phyloP scores from a whole-genome alignment of 30 jellyfish, hydroid and myxozoan species.

The Morbakka virulenta region DNA sequence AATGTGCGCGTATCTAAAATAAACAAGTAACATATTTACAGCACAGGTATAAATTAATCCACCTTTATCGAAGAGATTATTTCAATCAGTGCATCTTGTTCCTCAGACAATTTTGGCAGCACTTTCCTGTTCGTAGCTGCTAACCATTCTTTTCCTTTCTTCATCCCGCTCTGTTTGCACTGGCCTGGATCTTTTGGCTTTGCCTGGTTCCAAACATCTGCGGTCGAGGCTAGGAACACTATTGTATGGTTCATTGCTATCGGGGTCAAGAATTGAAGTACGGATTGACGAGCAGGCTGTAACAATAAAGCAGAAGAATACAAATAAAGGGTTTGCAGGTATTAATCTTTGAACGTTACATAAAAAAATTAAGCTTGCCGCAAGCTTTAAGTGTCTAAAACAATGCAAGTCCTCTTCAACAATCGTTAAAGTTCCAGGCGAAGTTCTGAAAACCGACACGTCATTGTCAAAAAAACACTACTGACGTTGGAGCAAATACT shows the following conservation, averaged over 20 bases:
- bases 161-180: not conserved
- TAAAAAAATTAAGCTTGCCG: too few relatives aligned
- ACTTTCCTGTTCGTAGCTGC: constrained; percentile 46
- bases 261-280: constrained; percentile 87
- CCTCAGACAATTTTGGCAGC: constrained; percentile 49
- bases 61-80: constrained; percentile 82
- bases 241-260: constrained; percentile 89
- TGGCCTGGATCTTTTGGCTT: constrained; percentile 7
- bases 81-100: constrained; percentile 64
- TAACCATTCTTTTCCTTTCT: constrained; percentile 74
- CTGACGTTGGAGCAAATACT: too few relatives aligned
- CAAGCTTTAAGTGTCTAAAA: too few relatives aligned
- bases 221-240: constrained; percentile 88
- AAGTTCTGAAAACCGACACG: too few relatives aligned
- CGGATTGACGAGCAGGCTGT: constrained; percentile 78
- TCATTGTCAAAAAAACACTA: too few relatives aligned
- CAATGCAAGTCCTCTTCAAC: too few relatives aligned
- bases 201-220: constrained; percentile 85
- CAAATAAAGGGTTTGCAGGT: too few relatives aligned
- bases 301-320: not conserved
- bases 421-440: too few relatives aligned
- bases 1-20: too few relatives aligned
- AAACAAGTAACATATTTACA: too few relatives aligned
- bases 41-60: too few relatives aligned
- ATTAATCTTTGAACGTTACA: too few relatives aligned